Evolutionary conservation across 2,113 vertebrate genomes (phyloP), one percentile per base, ranked within the genome.

Genomic region (Willisornis vidua): DNA sequence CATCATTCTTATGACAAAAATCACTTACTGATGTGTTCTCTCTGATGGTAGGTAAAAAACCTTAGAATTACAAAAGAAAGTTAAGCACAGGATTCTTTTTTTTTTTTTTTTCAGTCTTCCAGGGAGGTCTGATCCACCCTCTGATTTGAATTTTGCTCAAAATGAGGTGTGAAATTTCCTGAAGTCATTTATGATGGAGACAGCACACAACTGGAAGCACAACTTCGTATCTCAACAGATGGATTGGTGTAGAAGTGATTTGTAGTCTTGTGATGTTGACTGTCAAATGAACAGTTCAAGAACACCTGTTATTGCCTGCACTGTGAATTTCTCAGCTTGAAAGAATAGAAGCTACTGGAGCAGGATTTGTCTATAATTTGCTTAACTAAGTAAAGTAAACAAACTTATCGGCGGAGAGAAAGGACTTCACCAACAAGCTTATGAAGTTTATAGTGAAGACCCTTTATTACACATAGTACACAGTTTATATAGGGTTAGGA

Each of bases 271-370:
- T 87, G 75, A 83, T 83, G 33, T 22, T 85, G 63, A 62, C 75
- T 96, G 67, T 67, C 75, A 97, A 94, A 94, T 74, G 67, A 71
- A 74, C 24, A 77, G 46, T 79, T 43, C 79, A 58, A 51, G 71
- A 96, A 86, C 63, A 88, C 59, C 46, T 93, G 66, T 31, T 91
- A 57, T 10, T 79, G 49, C 58, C 20, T 51, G 39, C 52, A 87
- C 26, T 77, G 63, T 77, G 33, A 90, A 85, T 85, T 79, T 24
- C 37, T 66, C 49, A 46, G 19, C 9, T 24, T 49, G 63, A 84
- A 89, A 93, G 49, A 89, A 52, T 0, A 83, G 35, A 49, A 84
- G 65, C 31, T 62, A 61, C 14, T 46, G 14, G 15, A 87, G 63
- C 4, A 48, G 24, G 9, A 66, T 91, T 85, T 71, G 16, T 82